A percentile compares a stretch with the other conserved stretches of the same genome.
phyloP scores from a whole-genome alignment of 2,113 vertebrate genomes.

The Toxotes jaculatrix region DNA sequence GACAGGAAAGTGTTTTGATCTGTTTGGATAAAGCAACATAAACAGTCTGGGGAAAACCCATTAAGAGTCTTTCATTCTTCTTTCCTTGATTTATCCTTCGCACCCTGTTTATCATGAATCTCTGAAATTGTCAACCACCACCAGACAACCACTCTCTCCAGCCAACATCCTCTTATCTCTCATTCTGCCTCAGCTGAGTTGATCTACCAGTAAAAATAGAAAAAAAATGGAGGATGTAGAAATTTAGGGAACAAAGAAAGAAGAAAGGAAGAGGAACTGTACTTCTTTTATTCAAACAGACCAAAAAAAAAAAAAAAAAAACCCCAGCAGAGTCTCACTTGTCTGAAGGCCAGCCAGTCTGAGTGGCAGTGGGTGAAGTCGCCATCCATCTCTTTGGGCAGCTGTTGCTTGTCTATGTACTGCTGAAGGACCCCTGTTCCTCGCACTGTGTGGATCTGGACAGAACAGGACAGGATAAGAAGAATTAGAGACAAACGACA shows the following conservation, averaged over 20 bases:
- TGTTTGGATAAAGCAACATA: constrained; percentile 58
- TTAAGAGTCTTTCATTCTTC: constrained; percentile 17
- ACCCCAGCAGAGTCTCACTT: constrained; percentile 72
- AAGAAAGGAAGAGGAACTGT: not conserved
- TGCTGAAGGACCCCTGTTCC: constrained; percentile 84
- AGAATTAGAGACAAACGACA: not conserved
- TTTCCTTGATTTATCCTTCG: not conserved
- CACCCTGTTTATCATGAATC: constrained; percentile 8
- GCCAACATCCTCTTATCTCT: constrained; percentile 6
- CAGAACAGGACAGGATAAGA: not conserved
- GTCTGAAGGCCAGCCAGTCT: constrained; percentile 88
- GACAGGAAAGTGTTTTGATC: constrained; percentile 30
- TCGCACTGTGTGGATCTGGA: constrained; percentile 81
- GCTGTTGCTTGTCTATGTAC: constrained; percentile 86
- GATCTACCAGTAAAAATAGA: not conserved
- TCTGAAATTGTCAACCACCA: constrained; percentile 27
- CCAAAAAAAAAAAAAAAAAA: not conserved
- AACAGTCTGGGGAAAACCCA: constrained; percentile 54
- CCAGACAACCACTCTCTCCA: not conserved
- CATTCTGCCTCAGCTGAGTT: not conserved
- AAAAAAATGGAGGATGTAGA: not conserved
- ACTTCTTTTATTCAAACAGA: not conserved
- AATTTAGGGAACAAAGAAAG: not conserved
- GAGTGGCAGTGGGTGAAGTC: constrained; percentile 83
- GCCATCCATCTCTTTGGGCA: constrained; percentile 85